These are phyloP conservation scores for Irena cyanogastra DNA, from an alignment of 2,113 vertebrate species.

Conservation along the genomic window DNA sequence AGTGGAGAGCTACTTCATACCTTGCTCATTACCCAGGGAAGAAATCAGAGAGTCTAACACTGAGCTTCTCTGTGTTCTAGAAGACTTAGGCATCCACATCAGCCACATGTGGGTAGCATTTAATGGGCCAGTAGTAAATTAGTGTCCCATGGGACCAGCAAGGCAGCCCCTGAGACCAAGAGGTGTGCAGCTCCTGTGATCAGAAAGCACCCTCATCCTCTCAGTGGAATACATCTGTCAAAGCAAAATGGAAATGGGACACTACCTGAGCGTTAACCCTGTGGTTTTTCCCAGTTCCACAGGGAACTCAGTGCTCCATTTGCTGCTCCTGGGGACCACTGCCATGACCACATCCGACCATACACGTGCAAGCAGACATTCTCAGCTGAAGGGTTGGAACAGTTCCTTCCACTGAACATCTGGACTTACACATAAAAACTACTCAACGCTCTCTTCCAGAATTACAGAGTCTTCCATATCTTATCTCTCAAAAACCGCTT, in stretches of 20 bases:
- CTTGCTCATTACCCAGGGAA: neutral
- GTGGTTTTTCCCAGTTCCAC: accelerated
- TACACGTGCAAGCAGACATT: constrained; percentile 14
- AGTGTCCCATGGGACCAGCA: neutral
- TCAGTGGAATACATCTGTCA: neutral
- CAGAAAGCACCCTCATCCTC: neutral
- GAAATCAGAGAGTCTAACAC: neutral
- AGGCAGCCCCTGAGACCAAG: neutral
- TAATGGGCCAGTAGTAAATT: neutral
- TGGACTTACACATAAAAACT: constrained; percentile 56
- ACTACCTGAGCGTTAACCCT: neutral
- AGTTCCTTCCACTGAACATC: constrained; percentile 50
- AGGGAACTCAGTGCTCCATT: neutral
- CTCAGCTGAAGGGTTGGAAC: constrained; percentile 34
- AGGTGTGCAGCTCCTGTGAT: neutral
- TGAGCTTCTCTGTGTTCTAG: neutral
- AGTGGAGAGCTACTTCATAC: neutral
- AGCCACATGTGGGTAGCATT: accelerated
- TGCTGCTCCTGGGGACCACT: neutral
- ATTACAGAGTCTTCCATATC: constrained; percentile 60
- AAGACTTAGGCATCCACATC: neutral
- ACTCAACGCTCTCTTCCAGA: constrained; percentile 53
- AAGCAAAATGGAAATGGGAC: neutral
- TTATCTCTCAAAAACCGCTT: constrained; percentile 64
- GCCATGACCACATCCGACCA: neutral